phyloP scores from a whole-genome alignment of 2,113 vertebrate species.

The Hypanus sabinus region DNA sequence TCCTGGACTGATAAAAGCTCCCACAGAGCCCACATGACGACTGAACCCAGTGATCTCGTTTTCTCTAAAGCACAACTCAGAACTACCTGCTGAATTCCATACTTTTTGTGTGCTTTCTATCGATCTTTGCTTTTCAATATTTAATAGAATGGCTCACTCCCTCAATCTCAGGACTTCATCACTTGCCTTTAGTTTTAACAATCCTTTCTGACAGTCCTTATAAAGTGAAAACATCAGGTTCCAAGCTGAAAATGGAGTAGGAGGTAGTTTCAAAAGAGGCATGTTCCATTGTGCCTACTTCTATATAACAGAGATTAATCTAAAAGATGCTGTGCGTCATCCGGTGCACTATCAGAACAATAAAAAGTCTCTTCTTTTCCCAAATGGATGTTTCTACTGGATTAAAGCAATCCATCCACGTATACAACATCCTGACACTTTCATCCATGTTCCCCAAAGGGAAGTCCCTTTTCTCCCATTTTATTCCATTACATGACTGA shows the following conservation, averaged over 20 bases:
- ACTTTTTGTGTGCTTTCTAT: background rate
- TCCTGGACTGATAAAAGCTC: background rate
- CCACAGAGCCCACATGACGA: background rate
- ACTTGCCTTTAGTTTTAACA: slow-evolving; percentile 5
- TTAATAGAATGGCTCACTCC: slow-evolving; percentile 14
- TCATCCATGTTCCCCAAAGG: background rate
- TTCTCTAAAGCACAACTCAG: background rate
- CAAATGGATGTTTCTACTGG: slow-evolving; percentile 5
- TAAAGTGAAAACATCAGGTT: slow-evolving; percentile 21
- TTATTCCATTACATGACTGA: slow-evolving; percentile 32
- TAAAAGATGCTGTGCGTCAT: background rate
- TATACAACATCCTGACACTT: slow-evolving; percentile 23
- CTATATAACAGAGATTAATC: background rate
- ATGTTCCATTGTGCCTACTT: background rate
- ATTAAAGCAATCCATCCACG: slow-evolving; percentile 7
- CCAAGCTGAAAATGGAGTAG: background rate
- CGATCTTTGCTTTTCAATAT: background rate
- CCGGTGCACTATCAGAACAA: background rate
- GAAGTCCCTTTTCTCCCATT: slow-evolving; percentile 16
- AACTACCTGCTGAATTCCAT: background rate
- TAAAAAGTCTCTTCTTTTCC: slow-evolving; percentile 16
- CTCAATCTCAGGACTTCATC: background rate
- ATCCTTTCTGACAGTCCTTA: background rate
- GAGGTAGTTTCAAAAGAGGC: background rate
- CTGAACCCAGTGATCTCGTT: background rate